Conservation (phyloP, 2,113 vertebrate genomes). For the Osmerus mordax region DNA sequence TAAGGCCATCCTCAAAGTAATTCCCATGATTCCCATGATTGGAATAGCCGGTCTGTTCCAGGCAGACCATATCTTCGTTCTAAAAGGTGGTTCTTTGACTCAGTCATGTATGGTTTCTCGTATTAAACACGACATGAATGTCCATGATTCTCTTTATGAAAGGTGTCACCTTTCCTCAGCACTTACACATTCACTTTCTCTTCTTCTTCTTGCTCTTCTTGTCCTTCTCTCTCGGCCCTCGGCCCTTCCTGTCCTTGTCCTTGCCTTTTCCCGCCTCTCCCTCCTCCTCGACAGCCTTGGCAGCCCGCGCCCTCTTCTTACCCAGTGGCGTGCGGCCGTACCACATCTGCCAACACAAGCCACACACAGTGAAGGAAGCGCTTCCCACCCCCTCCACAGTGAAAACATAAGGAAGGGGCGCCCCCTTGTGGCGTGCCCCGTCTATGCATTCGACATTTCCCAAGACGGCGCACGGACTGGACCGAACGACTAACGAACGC, state of each 20-base stretch:
- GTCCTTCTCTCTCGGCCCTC: constrained; percentile 17
- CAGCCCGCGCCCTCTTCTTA: constrained; percentile 51
- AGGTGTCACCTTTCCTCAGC: no score
- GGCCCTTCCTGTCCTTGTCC: constrained; percentile 33
- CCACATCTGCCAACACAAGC: constrained; percentile 70
- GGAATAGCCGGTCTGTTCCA: no score
- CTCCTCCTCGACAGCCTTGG: constrained; percentile 24
- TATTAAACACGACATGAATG: no score
- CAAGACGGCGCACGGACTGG: no score
- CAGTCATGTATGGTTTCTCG: no score
- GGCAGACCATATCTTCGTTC: no score
- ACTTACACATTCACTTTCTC: constrained; percentile 23
- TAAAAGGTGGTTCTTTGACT: no score
- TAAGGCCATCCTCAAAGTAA: no score
- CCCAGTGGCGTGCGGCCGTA: constrained; percentile 78
- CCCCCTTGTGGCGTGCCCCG: neutral
- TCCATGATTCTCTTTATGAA: no score
- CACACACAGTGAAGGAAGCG: neutral
- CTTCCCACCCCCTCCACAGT: no score
- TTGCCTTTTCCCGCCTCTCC: constrained; percentile 29
- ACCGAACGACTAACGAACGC: neutral
- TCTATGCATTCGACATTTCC: no score
- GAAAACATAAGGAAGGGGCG: neutral
- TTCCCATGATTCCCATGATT: no score
- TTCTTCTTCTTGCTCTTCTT: constrained; percentile 21